Conservation (phyloP, 2,888 invertebrate genomes). For the Tetragonula carbonaria region DNA sequence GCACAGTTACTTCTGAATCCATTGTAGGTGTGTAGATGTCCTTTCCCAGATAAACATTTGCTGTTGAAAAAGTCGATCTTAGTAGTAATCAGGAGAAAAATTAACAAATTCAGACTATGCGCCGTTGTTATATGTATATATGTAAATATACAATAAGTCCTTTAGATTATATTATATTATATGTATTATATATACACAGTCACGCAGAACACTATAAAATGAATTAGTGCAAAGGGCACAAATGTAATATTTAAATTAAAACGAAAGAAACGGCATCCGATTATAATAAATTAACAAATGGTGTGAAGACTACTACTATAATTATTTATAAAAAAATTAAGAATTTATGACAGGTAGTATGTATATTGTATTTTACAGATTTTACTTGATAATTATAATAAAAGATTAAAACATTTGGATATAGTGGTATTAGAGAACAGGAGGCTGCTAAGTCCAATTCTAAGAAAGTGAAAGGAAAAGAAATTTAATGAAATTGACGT, state of each 20-base stretch:
- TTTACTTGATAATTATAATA: conserved; percentile 81
- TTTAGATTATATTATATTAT: conserved; percentile 82
- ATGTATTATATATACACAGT: conserved; percentile 81
- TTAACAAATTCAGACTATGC: conserved; percentile 75
- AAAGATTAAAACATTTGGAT: conserved; percentile 65
- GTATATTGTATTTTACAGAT: conserved; percentile 84
- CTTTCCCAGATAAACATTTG: conserved; percentile 55
- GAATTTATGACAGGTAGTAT: conserved; percentile 82
- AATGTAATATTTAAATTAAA: conserved; percentile 83
- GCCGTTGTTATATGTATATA: conserved; percentile 82
- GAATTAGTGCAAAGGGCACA: conserved; percentile 83
- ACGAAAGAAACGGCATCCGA: conserved; percentile 76
- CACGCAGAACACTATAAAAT: conserved; percentile 74
- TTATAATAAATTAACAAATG: conserved; percentile 81
- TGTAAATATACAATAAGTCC: conserved; percentile 83
- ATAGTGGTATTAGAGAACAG: conserved; percentile 76
- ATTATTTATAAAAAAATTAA: conserved; percentile 83
- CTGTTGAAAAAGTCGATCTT: conserved; percentile 58
- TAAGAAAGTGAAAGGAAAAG: conserved; percentile 53
- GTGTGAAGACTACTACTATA: conserved; percentile 83
- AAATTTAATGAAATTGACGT: conserved; percentile 43
- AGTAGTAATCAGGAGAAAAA: conserved; percentile 61
- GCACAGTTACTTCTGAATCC: conserved; percentile 60
- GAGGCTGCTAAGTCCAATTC: conserved; percentile 68
- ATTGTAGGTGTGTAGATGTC: conserved; percentile 59